These are phyloP conservation scores for Apis mellifera DNA, from an alignment of 1,140 invertebrate genomes.

Conservation along the genomic window DNA sequence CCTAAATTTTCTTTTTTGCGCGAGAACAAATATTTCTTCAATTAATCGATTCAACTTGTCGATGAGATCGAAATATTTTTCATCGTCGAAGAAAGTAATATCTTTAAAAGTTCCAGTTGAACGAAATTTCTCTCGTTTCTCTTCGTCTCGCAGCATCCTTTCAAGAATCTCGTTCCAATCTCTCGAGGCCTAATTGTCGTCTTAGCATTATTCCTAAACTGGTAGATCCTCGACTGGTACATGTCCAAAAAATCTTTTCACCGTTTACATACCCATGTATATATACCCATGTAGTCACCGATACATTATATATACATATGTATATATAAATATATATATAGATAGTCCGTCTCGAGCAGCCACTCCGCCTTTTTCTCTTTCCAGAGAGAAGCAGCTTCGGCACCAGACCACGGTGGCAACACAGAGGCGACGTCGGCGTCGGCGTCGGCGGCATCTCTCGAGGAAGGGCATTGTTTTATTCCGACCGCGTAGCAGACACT, in stretches of 20 bases:
- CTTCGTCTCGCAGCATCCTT: too few species aligned
- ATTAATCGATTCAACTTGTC: not conserved
- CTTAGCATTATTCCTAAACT: slow-evolving; percentile 25
- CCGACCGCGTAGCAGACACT: slow-evolving; percentile 79
- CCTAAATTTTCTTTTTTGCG: not conserved
- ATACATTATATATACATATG: not conserved
- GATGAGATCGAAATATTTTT: too few species aligned
- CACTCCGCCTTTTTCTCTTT: slow-evolving; percentile 77
- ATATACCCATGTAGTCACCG: not conserved
- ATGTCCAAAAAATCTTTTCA: slow-evolving; percentile 45
- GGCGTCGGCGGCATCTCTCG: slow-evolving; percentile 72
- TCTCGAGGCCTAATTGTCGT: slow-evolving; percentile 36
- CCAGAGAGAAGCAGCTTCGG: slow-evolving; percentile 56
- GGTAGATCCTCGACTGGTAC: slow-evolving; percentile 20
- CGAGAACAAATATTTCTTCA: not conserved
- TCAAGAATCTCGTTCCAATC: not conserved
- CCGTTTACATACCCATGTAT: not conserved
- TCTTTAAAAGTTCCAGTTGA: too few species aligned
- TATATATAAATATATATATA: slow-evolving; percentile 21
- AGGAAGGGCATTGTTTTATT: slow-evolving; percentile 79
- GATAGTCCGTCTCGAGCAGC: slow-evolving; percentile 74
- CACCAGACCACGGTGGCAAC: slow-evolving; percentile 43
- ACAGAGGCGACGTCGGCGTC: slow-evolving; percentile 54
- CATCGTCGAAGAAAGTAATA: too few species aligned
- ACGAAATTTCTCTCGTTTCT: too few species aligned